Percentiles rank a stretch among this genome's conserved stretches.
These are phyloP conservation scores for Notothenia rossii DNA, from an alignment of 2,113 vertebrate genomes.

Conservation along the genomic window DNA sequence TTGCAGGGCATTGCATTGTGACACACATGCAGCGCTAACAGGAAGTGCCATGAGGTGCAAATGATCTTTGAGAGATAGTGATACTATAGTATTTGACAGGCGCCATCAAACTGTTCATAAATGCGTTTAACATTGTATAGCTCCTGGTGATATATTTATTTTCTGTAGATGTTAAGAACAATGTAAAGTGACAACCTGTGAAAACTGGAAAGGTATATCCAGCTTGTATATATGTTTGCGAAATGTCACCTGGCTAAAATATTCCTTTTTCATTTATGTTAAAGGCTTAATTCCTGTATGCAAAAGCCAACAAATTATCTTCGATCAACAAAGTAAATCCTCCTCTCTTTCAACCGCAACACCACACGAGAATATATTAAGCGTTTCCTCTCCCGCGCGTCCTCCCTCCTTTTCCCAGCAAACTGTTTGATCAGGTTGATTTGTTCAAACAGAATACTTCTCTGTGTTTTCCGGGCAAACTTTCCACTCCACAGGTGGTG, in stretches of 20 bases:
- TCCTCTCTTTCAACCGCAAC: neutral
- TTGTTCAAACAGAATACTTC: slow-evolving; percentile 69
- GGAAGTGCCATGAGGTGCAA: neutral
- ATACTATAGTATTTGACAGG: slow-evolving; percentile 4
- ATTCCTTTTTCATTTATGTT: neutral
- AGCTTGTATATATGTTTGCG: too few species aligned
- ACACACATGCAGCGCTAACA: neutral
- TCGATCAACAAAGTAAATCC: neutral
- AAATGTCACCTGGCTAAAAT: neutral
- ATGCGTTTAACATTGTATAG: slow-evolving; percentile 21
- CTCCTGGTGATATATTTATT: neutral
- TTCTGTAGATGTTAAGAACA: neutral
- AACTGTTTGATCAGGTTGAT: slow-evolving; percentile 78
- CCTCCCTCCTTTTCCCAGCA: slow-evolving; percentile 11
- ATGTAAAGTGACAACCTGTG: slow-evolving; percentile 13
- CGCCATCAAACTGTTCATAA: slow-evolving; percentile 7
- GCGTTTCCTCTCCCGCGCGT: neutral
- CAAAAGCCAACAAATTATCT: neutral
- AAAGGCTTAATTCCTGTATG: slow-evolving; percentile 15
- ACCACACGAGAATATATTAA: slow-evolving; percentile 17
- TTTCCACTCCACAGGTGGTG: slow-evolving; percentile 62
- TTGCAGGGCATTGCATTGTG: neutral
- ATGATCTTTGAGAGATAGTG: neutral
- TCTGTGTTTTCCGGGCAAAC: slow-evolving; percentile 65
- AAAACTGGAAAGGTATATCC: neutral